phyloP scores from a whole-genome alignment of 1,140 invertebrate species.

The Drosophila ogumai region DNA sequence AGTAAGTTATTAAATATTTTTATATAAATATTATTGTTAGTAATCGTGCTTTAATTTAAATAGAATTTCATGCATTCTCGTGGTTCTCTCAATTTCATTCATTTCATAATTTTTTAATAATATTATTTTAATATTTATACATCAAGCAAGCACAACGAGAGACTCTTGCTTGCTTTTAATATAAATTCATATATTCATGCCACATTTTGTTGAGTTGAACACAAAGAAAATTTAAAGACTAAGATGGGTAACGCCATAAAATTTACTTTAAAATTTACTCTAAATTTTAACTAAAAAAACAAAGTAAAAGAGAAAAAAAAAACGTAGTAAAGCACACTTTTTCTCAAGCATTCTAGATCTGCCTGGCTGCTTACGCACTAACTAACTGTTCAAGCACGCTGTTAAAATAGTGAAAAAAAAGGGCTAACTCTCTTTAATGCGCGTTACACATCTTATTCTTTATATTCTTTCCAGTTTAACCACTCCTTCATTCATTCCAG shows the following conservation, averaged over 20 bases:
- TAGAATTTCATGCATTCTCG: not conserved
- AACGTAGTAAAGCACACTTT: not conserved
- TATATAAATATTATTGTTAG: not conserved
- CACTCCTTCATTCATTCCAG: too few species aligned
- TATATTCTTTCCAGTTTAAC: too few species aligned
- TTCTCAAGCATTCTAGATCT: not conserved
- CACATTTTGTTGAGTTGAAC: not conserved
- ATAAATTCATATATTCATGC: not conserved
- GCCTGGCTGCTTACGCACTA: too few species aligned
- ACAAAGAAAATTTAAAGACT: not conserved
- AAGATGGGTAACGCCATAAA: not conserved
- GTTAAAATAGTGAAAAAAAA: too few species aligned
- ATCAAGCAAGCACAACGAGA: not conserved
- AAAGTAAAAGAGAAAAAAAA: not conserved
- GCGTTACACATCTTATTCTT: not conserved
- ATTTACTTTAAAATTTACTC: too few species aligned
- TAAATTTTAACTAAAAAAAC: not conserved
- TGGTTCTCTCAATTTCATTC: not conserved
- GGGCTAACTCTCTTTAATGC: too few species aligned
- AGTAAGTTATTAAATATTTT: not conserved
- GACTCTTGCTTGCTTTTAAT: not conserved
- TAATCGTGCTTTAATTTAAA: not conserved
- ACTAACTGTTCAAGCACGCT: too few species aligned
- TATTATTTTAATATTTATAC: not conserved
- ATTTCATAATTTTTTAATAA: too few species aligned